Percentiles rank a stretch among this genome's conserved stretches.
phyloP scores from a whole-genome alignment of 1,140 invertebrate genomes.

The Phenacoccus solenopsis region DNA sequence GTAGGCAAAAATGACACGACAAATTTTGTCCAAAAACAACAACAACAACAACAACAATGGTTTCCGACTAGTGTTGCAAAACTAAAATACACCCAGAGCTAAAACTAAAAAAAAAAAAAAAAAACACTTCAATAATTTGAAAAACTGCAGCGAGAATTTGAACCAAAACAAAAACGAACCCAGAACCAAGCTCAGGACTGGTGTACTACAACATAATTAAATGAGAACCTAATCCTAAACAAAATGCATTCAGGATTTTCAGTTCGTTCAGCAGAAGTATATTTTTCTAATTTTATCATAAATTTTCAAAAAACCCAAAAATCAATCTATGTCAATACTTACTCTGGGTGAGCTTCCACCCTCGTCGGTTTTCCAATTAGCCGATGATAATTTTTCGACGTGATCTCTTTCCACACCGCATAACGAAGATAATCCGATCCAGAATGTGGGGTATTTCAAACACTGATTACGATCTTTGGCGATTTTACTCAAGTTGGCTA shows the following conservation, averaged over 20 bases:
- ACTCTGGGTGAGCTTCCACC: conserved; percentile 49
- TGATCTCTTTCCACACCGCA: conserved; percentile 86
- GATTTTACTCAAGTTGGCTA: conserved; percentile 66
- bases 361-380: conserved; percentile 46
- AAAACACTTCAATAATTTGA: no score
- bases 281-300: neutral
- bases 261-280: neutral
- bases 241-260: no score
- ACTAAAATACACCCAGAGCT: no score
- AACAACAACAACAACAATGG: no score
- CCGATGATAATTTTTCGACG: conserved; percentile 66
- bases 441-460: conserved; percentile 68
- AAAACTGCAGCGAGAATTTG: no score
- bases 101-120: no score
- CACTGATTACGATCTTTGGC: conserved; percentile 60
- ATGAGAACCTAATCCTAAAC: no score
- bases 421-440: conserved; percentile 83
- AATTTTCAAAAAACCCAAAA: conserved; percentile 20
- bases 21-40: no score
- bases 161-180: no score
- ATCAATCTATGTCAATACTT: conserved; percentile 31
- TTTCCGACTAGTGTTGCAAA: no score
- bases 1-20: no score
- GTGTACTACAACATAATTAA: neutral
- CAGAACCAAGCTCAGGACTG: no score